Conservation (phyloP, 2,113 vertebrate genomes). For the Lota lota region DNA sequence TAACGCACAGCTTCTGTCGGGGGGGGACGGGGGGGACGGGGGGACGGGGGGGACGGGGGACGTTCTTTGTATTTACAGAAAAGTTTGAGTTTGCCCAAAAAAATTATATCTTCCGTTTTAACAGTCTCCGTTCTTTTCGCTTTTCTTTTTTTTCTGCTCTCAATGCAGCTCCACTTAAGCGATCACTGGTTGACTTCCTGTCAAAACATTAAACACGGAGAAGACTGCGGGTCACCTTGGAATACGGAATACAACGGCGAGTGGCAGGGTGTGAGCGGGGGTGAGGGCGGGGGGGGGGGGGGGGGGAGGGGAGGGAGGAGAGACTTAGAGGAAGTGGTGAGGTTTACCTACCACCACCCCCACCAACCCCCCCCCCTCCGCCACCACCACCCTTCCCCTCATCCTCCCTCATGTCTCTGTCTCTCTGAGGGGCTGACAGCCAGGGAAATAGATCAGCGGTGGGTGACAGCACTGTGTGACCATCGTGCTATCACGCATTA, state of each 20-base stretch:
- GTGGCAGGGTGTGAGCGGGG: background rate
- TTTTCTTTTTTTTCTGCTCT: background rate
- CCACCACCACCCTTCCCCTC: background rate
- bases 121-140: background rate
- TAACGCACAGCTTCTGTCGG: conserved; percentile 50
- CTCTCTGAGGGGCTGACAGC: conserved; percentile 72
- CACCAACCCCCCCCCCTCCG: too few species aligned
- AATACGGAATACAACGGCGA: background rate
- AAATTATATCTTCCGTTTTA: background rate
- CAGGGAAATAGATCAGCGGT: conserved; percentile 76
- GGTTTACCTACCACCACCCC: background rate
- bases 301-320: background rate
- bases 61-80: conserved; percentile 8
- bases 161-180: conserved; percentile 23
- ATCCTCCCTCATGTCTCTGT: conserved; percentile 56
- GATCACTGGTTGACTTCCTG: conserved; percentile 31
- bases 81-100: too few species aligned
- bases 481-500: conserved; percentile 52
- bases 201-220: conserved; percentile 29
- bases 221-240: conserved; percentile 29
- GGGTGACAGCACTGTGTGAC: conserved; percentile 75
- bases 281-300: conserved; percentile 7
- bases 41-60: background rate
- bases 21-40: conserved; percentile 7
- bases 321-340: background rate